Evolutionary conservation across 2,797 vertebrate species (phyloP).

Genomic region (Etheostoma nigrum): DNA sequence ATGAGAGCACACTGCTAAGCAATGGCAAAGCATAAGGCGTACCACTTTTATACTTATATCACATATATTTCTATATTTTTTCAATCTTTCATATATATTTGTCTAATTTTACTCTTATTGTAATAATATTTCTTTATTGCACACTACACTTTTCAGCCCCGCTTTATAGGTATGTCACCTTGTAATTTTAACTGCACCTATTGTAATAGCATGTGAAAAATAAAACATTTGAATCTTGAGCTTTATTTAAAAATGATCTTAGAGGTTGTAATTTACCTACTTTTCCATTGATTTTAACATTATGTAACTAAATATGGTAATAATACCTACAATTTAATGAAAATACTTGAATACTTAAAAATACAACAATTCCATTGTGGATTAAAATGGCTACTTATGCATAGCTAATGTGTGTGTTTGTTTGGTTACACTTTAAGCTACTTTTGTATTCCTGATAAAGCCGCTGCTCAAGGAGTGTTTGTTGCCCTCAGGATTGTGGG

Average conservation of each 20-base stretch:
- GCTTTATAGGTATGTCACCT: not conserved
- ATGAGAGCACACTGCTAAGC: not conserved
- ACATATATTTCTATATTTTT: not conserved
- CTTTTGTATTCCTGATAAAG: not conserved
- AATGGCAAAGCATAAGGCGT: not conserved
- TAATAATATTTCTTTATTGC: not conserved
- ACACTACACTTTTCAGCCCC: not conserved
- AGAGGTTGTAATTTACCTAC: not conserved
- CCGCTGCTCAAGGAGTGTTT: not conserved
- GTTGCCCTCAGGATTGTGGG: constrained; percentile 2
- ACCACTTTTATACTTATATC: not conserved
- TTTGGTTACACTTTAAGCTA: constrained; percentile 1
- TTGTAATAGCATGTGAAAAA: not conserved
- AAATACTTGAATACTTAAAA: too few species aligned
- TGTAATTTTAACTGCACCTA: not conserved
- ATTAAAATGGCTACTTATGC: not conserved
- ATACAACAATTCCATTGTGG: not conserved
- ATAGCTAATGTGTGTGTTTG: not conserved
- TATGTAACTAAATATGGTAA: not conserved
- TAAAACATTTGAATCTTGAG: not conserved
- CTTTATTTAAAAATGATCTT: not conserved
- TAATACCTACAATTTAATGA: too few species aligned
- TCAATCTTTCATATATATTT: too few species aligned
- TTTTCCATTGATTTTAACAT: not conserved
- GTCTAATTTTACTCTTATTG: not conserved